Conservation (phyloP, 1,140 invertebrate genomes). For the Dendroctonus ponderosae region DNA sequence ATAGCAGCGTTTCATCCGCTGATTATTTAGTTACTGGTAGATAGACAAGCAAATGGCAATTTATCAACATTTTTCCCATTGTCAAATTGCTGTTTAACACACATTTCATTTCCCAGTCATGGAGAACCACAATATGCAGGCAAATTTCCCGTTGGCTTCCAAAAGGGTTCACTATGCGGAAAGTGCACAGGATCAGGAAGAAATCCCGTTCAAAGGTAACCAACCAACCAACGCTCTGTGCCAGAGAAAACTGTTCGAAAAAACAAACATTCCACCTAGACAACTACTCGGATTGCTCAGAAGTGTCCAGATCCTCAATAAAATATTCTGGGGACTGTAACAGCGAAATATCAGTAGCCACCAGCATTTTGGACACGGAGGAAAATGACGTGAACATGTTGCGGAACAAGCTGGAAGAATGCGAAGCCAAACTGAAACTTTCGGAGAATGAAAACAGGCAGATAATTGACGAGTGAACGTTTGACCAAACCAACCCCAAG, state of each 20-base stretch:
- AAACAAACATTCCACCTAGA: constrained; percentile 2
- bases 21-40: too few relatives aligned
- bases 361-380: constrained; percentile 26
- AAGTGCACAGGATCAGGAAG: neutral
- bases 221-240: too few relatives aligned
- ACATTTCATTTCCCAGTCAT: constrained; percentile 19
- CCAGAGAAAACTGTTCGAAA: neutral
- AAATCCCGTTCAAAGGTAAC: neutral
- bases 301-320: constrained; percentile 16
- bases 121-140: constrained; percentile 6
- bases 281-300: constrained; percentile 8
- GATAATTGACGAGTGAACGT: constrained; percentile 30
- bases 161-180: constrained; percentile 20
- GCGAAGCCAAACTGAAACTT: constrained; percentile 16
- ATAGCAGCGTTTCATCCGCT: too few relatives aligned
- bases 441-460: constrained; percentile 31
- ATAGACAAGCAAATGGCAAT: neutral
- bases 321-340: constrained; percentile 21
- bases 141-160: neutral
- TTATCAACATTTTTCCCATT: constrained; percentile 2
- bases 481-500: neutral
- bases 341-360: constrained; percentile 27
- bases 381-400: constrained; percentile 18
- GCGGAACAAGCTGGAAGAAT: constrained; percentile 20
- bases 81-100: constrained; percentile 5